These are phyloP conservation scores for Chesias legatella DNA, from an alignment of 2,888 invertebrate genomes.

Conservation along the genomic window DNA sequence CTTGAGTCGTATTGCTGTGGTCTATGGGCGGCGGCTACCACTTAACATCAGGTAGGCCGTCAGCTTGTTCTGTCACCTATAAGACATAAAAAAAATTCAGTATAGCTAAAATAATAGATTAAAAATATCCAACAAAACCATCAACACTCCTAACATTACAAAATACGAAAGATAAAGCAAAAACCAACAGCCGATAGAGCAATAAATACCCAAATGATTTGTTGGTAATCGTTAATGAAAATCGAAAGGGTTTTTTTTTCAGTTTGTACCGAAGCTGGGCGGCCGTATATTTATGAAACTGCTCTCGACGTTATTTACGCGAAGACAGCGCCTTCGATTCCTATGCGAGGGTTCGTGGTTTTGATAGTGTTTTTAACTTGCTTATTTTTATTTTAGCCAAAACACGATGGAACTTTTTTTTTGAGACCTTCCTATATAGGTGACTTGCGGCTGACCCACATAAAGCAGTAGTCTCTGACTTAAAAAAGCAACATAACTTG, in stretches of 20 bases:
- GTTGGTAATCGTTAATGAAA: conserved; percentile 32
- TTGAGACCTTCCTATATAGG: too few species aligned
- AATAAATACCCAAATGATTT: conserved; percentile 27
- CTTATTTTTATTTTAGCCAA: too few species aligned
- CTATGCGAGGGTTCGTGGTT: conserved; percentile 10
- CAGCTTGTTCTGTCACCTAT: too few species aligned
- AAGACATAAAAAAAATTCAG: too few species aligned
- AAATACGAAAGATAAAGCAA: background rate
- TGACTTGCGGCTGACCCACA: too few species aligned
- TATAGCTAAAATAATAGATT: background rate
- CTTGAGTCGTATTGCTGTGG: too few species aligned
- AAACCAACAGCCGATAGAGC: background rate
- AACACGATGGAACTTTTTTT: too few species aligned
- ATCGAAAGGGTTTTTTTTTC: conserved; percentile 29
- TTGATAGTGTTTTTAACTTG: conserved; percentile 12
- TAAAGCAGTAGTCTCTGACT: too few species aligned
- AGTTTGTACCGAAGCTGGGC: conserved; percentile 29
- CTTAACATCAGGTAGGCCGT: too few species aligned
- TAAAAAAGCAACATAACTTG: too few species aligned
- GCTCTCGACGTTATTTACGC: conserved; percentile 42
- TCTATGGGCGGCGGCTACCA: too few species aligned
- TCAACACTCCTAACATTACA: background rate
- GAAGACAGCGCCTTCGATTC: conserved; percentile 32
- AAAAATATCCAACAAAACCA: background rate
- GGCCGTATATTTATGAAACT: conserved; percentile 44